These are phyloP conservation scores for Metridium senile DNA, from an alignment of 92 coral and sea anemone genomes.

Conservation along the genomic window DNA sequence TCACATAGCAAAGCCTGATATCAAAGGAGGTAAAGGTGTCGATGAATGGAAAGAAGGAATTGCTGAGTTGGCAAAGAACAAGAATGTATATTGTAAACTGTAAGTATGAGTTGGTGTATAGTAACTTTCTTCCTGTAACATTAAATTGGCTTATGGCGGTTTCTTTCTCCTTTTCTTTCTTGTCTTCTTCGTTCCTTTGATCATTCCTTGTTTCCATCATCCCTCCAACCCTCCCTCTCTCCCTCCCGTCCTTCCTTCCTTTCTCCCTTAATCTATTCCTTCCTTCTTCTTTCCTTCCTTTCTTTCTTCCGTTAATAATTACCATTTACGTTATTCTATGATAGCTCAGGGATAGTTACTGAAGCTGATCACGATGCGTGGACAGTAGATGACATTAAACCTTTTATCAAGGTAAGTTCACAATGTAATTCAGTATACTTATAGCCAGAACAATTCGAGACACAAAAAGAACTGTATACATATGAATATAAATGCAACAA, in stretches of 20 bases:
- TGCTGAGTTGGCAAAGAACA: constrained; percentile 61
- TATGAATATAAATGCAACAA: no score
- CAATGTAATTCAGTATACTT: background rate
- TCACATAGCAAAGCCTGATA: constrained; percentile 79
- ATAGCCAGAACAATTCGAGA: no score
- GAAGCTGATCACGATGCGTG: constrained; percentile 72
- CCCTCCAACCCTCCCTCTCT: background rate
- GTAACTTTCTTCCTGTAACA: no score
- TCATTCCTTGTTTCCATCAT: background rate
- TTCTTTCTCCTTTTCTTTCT: background rate
- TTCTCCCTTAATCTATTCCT: background rate
- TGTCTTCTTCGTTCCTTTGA: background rate
- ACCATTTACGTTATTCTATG: background rate
- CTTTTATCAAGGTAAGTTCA: constrained; percentile 63
- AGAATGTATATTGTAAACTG: constrained; percentile 82
- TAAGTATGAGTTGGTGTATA: constrained; percentile 41
- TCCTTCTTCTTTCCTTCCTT: background rate
- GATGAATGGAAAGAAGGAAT: constrained; percentile 78
- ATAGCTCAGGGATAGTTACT: constrained; percentile 81
- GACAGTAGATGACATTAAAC: constrained; percentile 71
- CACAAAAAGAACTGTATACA: no score
- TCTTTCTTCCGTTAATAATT: background rate
- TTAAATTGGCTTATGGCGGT: background rate
- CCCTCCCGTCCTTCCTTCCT: background rate
- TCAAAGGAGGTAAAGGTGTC: constrained; percentile 54